Conservation (phyloP, 2,113 vertebrate genomes). For the Lathamus discolor region DNA sequence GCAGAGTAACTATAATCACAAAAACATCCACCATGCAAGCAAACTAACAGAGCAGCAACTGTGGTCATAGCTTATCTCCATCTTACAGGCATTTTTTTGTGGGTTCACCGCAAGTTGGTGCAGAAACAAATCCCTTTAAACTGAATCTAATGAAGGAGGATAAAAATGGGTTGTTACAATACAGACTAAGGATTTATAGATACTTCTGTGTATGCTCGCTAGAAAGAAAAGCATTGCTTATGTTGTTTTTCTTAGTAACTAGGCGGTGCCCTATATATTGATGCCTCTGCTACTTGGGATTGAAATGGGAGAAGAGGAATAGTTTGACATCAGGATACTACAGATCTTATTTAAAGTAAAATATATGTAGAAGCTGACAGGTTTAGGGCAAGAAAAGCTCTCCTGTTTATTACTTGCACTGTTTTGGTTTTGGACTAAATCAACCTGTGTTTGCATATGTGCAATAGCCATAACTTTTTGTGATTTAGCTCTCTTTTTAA, state of each 20-base stretch:
- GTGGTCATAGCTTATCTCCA: slow-evolving; percentile 68
- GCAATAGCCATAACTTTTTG: background rate
- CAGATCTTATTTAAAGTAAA: background rate
- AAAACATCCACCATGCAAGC: slow-evolving; percentile 73
- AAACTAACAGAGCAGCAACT: slow-evolving; percentile 71
- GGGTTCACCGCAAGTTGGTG: slow-evolving; percentile 19
- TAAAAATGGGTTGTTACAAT: background rate
- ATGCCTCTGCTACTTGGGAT: background rate
- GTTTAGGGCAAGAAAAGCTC: background rate
- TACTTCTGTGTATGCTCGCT: background rate
- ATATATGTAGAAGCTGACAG: background rate
- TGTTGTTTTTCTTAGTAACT: background rate
- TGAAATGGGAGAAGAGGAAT: background rate
- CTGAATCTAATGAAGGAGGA: slow-evolving; percentile 25
- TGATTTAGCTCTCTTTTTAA: background rate
- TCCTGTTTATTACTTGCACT: background rate
- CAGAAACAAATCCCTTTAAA: slow-evolving; percentile 62
- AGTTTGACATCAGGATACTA: background rate
- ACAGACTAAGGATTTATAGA: background rate
- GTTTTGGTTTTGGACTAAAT: background rate
- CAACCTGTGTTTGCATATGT: background rate
- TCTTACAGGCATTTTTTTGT: slow-evolving; percentile 25
- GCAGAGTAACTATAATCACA: slow-evolving; percentile 73
- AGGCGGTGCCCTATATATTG: background rate
- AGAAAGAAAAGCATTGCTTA: background rate